These are phyloP conservation scores for Tyria jacobaeae DNA, from an alignment of 2,888 invertebrate genomes.

Conservation along the genomic window DNA sequence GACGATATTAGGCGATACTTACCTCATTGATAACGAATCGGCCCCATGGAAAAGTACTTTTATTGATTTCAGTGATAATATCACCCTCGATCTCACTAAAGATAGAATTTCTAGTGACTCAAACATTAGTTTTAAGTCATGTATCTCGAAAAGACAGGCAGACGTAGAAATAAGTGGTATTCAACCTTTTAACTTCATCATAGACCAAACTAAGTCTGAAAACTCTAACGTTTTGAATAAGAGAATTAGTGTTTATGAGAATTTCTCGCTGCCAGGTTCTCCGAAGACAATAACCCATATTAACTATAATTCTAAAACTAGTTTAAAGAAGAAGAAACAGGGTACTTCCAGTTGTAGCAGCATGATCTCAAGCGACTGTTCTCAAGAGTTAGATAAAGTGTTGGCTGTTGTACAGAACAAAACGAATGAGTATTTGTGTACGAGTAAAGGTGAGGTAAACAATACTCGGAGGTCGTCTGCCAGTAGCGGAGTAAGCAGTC, in stretches of 20 bases:
- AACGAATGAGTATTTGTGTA: constrained; percentile 75
- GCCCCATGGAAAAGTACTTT: constrained; percentile 59
- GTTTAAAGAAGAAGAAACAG: constrained; percentile 59
- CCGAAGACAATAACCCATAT: constrained; percentile 73
- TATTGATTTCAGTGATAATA: constrained; percentile 59
- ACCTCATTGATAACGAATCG: constrained; percentile 68
- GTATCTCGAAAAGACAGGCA: constrained; percentile 58
- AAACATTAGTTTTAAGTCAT: constrained; percentile 70
- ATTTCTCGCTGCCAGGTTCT: constrained; percentile 79
- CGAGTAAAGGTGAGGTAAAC: constrained; percentile 56
- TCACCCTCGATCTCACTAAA: constrained; percentile 65
- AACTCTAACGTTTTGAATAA: constrained; percentile 48
- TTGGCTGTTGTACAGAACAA: constrained; percentile 74
- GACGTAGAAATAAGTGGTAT: constrained; percentile 73
- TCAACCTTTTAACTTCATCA: constrained; percentile 60
- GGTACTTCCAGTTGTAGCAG: constrained; percentile 25
- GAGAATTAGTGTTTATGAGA: constrained; percentile 72
- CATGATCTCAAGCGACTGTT: constrained; percentile 57
- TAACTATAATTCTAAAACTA: constrained; percentile 75
- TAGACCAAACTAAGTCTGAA: constrained; percentile 49
- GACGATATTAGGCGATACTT: constrained; percentile 76
- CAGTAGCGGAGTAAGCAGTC: constrained; percentile 80
- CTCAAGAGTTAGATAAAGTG: constrained; percentile 68
- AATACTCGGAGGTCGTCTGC: constrained; percentile 80
- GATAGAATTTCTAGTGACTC: constrained; percentile 54